phyloP scores from a whole-genome alignment of 2,797 vertebrate genomes.

The Cossypha caffra region DNA sequence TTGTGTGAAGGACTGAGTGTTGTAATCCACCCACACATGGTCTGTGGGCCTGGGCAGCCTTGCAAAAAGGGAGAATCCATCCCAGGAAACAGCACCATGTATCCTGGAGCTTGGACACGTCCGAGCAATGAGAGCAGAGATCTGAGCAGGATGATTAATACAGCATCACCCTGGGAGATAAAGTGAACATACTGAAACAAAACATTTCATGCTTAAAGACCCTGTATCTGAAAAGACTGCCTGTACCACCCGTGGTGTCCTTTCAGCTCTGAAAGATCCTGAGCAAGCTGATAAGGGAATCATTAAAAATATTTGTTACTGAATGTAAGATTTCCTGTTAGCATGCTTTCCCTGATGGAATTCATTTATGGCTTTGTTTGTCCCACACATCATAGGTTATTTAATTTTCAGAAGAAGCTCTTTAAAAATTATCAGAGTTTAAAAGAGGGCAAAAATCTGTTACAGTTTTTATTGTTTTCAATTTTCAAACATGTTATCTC shows the following conservation, averaged over 20 bases:
- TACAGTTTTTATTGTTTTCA: neutral
- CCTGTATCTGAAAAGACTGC: neutral
- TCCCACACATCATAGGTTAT: neutral
- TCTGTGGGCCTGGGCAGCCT: neutral
- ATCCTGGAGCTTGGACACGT: neutral
- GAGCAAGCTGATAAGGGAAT: neutral
- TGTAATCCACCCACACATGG: fast-evolving
- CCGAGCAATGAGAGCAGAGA: neutral
- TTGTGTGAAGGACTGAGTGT: neutral
- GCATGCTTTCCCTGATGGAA: neutral
- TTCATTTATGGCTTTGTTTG: neutral
- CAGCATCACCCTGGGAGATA: neutral
- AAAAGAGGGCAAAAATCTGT: neutral
- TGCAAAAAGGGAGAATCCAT: neutral
- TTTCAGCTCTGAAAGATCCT: neutral
- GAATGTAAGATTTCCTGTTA: neutral
- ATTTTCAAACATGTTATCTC: neutral
- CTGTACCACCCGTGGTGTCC: neutral
- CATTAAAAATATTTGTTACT: neutral
- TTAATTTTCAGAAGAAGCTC: neutral
- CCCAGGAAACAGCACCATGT: neutral
- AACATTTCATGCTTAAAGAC: neutral
- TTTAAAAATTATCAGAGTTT: neutral
- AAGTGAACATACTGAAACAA: neutral
- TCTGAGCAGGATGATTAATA: neutral